Conservation (phyloP, 2,797 vertebrate species). For the Betta splendens region DNA sequence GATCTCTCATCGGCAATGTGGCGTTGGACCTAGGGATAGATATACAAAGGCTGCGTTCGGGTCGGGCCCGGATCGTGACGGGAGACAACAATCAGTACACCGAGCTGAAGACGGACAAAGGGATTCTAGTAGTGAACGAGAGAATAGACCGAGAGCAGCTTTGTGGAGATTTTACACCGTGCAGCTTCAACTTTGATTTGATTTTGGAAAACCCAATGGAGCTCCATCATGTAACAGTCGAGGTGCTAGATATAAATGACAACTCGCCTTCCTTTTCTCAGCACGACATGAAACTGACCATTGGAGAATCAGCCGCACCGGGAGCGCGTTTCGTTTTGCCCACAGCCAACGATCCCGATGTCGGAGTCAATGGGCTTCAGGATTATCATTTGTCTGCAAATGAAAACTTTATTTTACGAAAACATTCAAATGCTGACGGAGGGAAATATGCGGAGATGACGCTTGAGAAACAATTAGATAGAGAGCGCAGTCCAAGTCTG, state of each 20-base stretch:
- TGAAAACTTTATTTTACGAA: conserved; percentile 48
- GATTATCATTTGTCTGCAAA: conserved; percentile 30
- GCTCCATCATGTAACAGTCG: conserved; percentile 46
- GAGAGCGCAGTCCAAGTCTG: conserved; percentile 44
- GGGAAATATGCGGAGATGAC: conserved; percentile 60
- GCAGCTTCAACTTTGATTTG: conserved; percentile 62
- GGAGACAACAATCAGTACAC: conserved; percentile 80
- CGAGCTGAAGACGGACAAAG: conserved; percentile 81
- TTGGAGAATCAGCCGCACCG: conserved; percentile 42
- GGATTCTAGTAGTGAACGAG: conserved; percentile 76
- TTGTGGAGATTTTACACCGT: conserved; percentile 68
- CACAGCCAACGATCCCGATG: conserved; percentile 51
- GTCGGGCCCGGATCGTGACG: conserved; percentile 80
- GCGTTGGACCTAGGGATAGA: conserved; percentile 82
- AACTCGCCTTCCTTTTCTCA: conserved; percentile 45
- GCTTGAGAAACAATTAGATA: conserved; percentile 54
- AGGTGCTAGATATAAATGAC: conserved; percentile 62
- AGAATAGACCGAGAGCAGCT: conserved; percentile 78
- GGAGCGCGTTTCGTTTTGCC: conserved; percentile 39
- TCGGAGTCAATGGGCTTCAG: conserved; percentile 40
- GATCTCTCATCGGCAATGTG: conserved; percentile 83
- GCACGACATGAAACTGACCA: conserved; percentile 34
- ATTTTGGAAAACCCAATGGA: conserved; percentile 67
- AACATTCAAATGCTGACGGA: conserved; percentile 24
- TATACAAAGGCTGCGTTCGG: conserved; percentile 67